These are phyloP conservation scores for Antitype chi DNA, from an alignment of 2,888 invertebrate genomes.

Conservation along the genomic window DNA sequence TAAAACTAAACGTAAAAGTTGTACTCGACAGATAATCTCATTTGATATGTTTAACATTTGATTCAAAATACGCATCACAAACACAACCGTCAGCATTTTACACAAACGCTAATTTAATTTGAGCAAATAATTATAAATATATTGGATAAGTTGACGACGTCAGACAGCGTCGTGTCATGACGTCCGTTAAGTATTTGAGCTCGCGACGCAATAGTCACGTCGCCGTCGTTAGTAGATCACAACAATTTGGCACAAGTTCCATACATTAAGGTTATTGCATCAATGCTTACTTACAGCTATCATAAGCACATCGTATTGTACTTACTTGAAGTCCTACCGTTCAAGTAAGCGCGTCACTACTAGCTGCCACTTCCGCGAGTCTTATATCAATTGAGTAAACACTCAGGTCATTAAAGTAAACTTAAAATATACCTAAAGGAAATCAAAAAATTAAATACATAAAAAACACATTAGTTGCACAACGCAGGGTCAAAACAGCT, in stretches of 20 bases:
- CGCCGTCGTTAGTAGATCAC: slow-evolving; percentile 44
- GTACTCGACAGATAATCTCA: slow-evolving; percentile 54
- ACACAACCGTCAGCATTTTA: slow-evolving; percentile 17
- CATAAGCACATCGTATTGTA: slow-evolving; percentile 11
- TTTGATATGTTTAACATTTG: slow-evolving; percentile 48
- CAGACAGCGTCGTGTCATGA: neutral
- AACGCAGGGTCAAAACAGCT: slow-evolving; percentile 57
- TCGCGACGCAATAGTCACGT: slow-evolving; percentile 18
- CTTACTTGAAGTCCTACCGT: neutral
- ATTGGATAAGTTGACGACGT: neutral
- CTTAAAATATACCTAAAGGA: slow-evolving; percentile 25
- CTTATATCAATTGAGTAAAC: slow-evolving; percentile 2
- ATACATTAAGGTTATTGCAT: slow-evolving; percentile 20
- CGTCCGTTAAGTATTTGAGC: slow-evolving; percentile 33
- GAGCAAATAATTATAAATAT: slow-evolving; percentile 48
- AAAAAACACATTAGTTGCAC: slow-evolving; percentile 61
- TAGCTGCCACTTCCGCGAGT: slow-evolving; percentile 7
- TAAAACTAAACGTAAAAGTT: slow-evolving; percentile 45
- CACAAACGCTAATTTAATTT: slow-evolving; percentile 35
- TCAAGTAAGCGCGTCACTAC: slow-evolving; percentile 19
- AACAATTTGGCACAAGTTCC: slow-evolving; percentile 64
- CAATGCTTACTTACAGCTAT: slow-evolving; percentile 33
- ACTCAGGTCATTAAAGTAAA: slow-evolving; percentile 3
- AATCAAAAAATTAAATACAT: slow-evolving; percentile 21
- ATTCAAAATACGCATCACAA: slow-evolving; percentile 24